A percentile compares a stretch with the other conserved stretches of the same genome.
phyloP scores from a whole-genome alignment of 2,888 invertebrate genomes.

The Drosophila aldrichi region DNA sequence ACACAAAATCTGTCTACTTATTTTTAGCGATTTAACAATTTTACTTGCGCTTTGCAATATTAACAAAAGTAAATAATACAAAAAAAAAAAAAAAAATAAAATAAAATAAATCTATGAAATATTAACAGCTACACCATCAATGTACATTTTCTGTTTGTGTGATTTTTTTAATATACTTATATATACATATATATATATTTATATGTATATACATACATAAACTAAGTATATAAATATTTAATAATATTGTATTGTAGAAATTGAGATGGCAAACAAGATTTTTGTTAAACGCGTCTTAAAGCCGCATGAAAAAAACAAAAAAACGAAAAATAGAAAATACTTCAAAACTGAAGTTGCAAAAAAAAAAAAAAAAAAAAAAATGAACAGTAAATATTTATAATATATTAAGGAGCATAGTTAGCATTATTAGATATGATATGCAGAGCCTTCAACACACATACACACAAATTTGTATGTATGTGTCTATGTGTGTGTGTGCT shows the following conservation, averaged over 20 bases:
- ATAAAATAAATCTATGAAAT: constrained; percentile 22
- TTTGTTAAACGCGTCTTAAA: constrained; percentile 66
- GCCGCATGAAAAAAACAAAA: constrained; percentile 46
- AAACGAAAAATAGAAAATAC: constrained; percentile 21
- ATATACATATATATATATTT: constrained; percentile 3
- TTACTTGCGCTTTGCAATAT: constrained; percentile 61
- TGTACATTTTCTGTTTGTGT: constrained; percentile 71
- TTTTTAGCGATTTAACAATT: constrained; percentile 54
- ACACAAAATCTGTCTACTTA: constrained; percentile 44
- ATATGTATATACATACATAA: constrained; percentile 12
- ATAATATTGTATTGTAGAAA: constrained; percentile 63
- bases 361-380: constrained; percentile 3
- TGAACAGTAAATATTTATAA: constrained; percentile 43
- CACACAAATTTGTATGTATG: constrained; percentile 15
- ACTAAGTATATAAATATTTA: constrained; percentile 53
- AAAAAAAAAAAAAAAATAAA: constrained; percentile 3
- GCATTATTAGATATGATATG: constrained; percentile 75
- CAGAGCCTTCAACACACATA: constrained; percentile 48
- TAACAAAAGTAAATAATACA: constrained; percentile 21
- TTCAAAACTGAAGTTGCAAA: constrained; percentile 23
- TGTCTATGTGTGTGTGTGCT: constrained; percentile 19
- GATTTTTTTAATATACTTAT: constrained; percentile 53
- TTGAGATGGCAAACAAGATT: constrained; percentile 40
- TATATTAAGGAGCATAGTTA: constrained; percentile 64
- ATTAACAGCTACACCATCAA: constrained; percentile 59